These are phyloP conservation scores for Corythoichthys haematopterus DNA, from an alignment of 2,113 vertebrate species.

Conservation along the genomic window DNA sequence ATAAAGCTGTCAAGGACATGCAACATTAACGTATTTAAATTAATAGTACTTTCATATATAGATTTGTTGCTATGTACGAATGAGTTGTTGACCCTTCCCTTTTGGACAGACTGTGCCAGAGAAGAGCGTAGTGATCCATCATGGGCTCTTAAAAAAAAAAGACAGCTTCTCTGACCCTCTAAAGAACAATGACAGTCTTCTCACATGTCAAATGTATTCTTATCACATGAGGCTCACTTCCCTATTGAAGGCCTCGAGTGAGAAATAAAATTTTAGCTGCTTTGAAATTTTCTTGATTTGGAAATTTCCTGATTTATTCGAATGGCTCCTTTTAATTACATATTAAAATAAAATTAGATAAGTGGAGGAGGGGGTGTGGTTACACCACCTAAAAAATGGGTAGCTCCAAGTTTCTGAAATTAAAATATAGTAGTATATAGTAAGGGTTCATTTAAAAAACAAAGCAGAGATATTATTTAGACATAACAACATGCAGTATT, in stretches of 20 bases:
- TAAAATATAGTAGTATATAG: no score
- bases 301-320: no score
- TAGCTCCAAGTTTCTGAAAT: no score
- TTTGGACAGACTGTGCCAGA: slow-evolving; percentile 8
- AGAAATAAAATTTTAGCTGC: neutral
- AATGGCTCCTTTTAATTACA: no score
- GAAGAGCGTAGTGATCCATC: slow-evolving; percentile 57
- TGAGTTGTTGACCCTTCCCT: neutral
- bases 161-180: slow-evolving; percentile 56
- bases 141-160: slow-evolving; percentile 49
- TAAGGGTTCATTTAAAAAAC: no score
- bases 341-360: no score
- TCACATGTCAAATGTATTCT: slow-evolving; percentile 9
- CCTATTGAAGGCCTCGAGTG: slow-evolving; percentile 11
- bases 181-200: slow-evolving; percentile 60
- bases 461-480: no score
- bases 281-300: no score
- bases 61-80: neutral
- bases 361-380: no score
- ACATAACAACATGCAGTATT: no score
- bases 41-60: neutral
- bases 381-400: no score
- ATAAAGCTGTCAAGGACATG: neutral
- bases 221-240: neutral
- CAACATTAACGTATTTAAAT: neutral